Base-by-base conservation (phyloP, 1,140 invertebrate species). In the Drosophila parabipectinata region DNA sequence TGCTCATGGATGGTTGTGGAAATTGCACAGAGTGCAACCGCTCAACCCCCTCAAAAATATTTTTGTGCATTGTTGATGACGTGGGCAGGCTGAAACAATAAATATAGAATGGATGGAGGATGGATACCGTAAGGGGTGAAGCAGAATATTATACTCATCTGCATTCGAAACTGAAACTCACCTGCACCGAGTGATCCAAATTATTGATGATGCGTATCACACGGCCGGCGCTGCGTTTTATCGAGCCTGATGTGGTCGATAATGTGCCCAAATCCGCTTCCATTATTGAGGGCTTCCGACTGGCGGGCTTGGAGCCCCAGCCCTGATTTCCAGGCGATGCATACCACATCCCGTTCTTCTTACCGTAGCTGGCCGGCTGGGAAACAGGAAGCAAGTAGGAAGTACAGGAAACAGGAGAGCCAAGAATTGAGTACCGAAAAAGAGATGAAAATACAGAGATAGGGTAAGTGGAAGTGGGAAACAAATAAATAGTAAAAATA, bases 141-240 rank as follows among this genome's bases (percentile, higher is more conserved):
- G 21, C 21, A 30, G 50, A 10, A 47, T 10, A 39, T 51, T 45
- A 18, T 24, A 37, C 41, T 44, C 41, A 44, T 44, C 41, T 44
- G 41, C 41, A 44, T 44, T 44, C 41, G 41, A 18, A 18, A 44
- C 41, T 15, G 50, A 64, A 39, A 90, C 90, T 90, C 75, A 97
- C 97, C 95, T 98, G 97, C 77, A 98, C 95, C 26, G 96, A 96
- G 85, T 97, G 97, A 92, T 98, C 96, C 93, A 96, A 95, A 90
- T 97, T 97, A 92, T 98, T 98, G 90, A 98, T 96, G 89, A 98
- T 97, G 58, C 97, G 94, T 83, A 98, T 97, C 61, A 98, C 96
- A 63, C 97, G 94, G 41, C 97, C 96, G 18, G 96, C 96, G 67
- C 95, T 95, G 28, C 96, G 95, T 81, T 97, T 97, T 83, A 94